Evolutionary conservation across 2,888 invertebrate genomes (phyloP).

Genomic region (Galeruca laticollis): DNA sequence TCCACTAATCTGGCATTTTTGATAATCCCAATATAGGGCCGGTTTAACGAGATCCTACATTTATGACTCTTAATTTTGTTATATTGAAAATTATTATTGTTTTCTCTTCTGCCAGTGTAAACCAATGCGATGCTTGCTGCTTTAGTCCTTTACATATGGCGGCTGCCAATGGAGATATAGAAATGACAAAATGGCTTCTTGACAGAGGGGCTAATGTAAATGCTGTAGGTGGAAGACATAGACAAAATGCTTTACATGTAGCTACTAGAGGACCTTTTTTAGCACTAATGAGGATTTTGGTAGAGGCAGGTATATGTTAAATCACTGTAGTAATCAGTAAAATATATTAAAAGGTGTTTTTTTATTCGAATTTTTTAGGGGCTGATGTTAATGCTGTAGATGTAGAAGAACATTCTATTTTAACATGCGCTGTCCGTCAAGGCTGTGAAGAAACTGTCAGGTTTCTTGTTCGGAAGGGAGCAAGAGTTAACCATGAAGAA

Average conservation of each 20-base stretch:
- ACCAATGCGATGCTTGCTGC: slow-evolving; percentile 75
- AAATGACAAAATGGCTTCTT: slow-evolving; percentile 68
- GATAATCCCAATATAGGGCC: too few species aligned
- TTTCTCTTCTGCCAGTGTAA: slow-evolving; percentile 69
- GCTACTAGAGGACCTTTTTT: slow-evolving; percentile 60
- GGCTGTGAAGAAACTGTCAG: slow-evolving; percentile 65
- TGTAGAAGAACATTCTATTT: slow-evolving; percentile 67
- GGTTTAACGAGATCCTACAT: too few species aligned
- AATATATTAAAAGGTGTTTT: background rate
- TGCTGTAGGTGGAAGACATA: slow-evolving; percentile 62
- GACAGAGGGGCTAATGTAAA: slow-evolving; percentile 61
- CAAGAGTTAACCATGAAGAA: slow-evolving; percentile 78
- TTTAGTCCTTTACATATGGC: slow-evolving; percentile 79
- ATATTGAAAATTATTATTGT: too few species aligned
- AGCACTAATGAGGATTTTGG: slow-evolving; percentile 68
- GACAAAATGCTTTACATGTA: slow-evolving; percentile 65
- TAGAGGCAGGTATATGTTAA: slow-evolving; percentile 59
- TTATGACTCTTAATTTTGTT: too few species aligned
- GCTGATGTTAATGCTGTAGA: slow-evolving; percentile 72
- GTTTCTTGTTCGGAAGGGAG: slow-evolving; percentile 71
- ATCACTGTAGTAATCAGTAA: background rate
- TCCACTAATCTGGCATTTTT: too few species aligned
- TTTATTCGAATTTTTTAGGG: slow-evolving; percentile 60
- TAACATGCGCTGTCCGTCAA: slow-evolving; percentile 66
- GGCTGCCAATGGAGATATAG: slow-evolving; percentile 70